Percentiles rank a stretch among this genome's conserved stretches.
phyloP scores from a whole-genome alignment of 2,888 invertebrate species.

The Dendrolimus houi region DNA sequence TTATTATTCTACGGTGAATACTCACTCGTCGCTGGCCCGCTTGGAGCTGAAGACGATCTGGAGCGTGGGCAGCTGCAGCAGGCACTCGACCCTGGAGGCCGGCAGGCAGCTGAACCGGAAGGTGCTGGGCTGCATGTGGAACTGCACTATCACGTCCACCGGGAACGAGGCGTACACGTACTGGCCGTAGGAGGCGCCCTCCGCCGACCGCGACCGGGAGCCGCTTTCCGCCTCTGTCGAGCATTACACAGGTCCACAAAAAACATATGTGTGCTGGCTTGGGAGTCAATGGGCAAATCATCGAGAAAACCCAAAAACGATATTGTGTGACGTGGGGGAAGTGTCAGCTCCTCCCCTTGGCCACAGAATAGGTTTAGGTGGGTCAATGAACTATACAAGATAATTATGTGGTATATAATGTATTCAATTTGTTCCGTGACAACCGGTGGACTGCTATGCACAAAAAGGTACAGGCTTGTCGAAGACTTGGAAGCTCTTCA shows the following conservation, averaged over 20 bases:
- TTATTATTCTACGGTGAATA: conserved; percentile 8
- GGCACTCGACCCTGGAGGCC: conserved; percentile 95
- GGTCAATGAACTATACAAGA: no score
- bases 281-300: no score
- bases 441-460: no score
- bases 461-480: no score
- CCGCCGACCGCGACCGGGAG: conserved; percentile 30
- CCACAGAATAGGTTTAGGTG: no score
- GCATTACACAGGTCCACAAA: neutral
- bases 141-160: conserved; percentile 98
- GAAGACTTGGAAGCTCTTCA: no score
- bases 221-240: conserved; percentile 50
- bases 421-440: no score
- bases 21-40: conserved; percentile 85
- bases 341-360: no score
- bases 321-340: no score
- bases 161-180: conserved; percentile 96
- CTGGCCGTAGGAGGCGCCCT: conserved; percentile 81
- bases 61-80: conserved; percentile 96
- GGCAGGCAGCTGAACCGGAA: conserved; percentile 97
- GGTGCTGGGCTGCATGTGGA: conserved; percentile 98
- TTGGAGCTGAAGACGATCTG: conserved; percentile 98
- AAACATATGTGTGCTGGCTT: no score
- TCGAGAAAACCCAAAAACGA: no score
- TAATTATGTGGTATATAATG: no score